A percentile compares a stretch with the other conserved stretches of the same genome.
phyloP scores from a whole-genome alignment of 1,140 invertebrate genomes.

The Scaptodrosophila lebanonensis region DNA sequence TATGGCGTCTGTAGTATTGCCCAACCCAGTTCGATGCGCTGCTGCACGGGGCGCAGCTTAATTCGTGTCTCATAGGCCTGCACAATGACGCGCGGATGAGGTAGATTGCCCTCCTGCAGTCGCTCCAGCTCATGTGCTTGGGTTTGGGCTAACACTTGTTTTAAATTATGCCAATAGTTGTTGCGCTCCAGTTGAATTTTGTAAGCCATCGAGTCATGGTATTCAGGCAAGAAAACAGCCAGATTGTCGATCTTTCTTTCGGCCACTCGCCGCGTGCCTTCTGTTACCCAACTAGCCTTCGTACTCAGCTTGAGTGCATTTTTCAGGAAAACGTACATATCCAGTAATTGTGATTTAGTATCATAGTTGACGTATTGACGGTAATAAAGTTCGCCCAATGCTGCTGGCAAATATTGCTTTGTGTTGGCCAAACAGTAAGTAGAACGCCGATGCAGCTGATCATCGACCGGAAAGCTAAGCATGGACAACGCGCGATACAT shows the following conservation, averaged over 20 bases:
- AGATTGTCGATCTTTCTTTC: slow-evolving; percentile 44
- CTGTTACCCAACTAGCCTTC: slow-evolving; percentile 48
- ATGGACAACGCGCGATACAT: slow-evolving; percentile 59
- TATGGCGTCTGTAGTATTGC: slow-evolving; percentile 96
- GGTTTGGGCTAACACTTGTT: slow-evolving; percentile 27
- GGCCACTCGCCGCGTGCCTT: slow-evolving; percentile 47
- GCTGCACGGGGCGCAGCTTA: slow-evolving; percentile 87
- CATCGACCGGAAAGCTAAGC: slow-evolving; percentile 52
- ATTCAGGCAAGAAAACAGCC: slow-evolving; percentile 27
- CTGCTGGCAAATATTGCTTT: slow-evolving; percentile 42
- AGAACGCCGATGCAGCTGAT: slow-evolving; percentile 23
- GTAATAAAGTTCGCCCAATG: slow-evolving; percentile 56
- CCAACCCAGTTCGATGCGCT: slow-evolving; percentile 96
- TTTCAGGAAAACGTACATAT: slow-evolving; percentile 35
- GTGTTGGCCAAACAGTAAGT: slow-evolving; percentile 34
- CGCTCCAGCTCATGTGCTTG: slow-evolving; percentile 37
- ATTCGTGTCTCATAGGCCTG: slow-evolving; percentile 54
- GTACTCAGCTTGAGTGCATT: slow-evolving; percentile 45
- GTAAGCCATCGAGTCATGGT: slow-evolving; percentile 25
- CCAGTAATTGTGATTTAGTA: slow-evolving; percentile 10
- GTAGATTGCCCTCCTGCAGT: slow-evolving; percentile 31
- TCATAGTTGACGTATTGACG: slow-evolving; percentile 38
- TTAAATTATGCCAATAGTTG: slow-evolving; percentile 66
- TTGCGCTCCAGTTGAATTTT: slow-evolving; percentile 41
- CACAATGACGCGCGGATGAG: slow-evolving; percentile 36